Conservation (phyloP, 1,140 invertebrate species). For the Oppia nitens region DNA sequence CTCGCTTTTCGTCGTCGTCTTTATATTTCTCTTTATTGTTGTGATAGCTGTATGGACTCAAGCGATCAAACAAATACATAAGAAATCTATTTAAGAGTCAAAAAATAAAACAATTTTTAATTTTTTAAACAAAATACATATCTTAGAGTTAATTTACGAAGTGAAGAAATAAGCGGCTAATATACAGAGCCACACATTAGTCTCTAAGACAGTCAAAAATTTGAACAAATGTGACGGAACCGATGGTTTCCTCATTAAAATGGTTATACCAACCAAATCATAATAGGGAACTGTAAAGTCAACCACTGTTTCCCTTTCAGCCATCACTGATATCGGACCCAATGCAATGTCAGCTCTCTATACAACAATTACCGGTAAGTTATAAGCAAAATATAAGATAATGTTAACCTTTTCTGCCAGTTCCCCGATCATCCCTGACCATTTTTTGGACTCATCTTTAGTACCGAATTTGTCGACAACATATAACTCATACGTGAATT, state of each 20-base stretch:
- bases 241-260: constrained; percentile 66
- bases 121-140: no score
- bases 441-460: constrained; percentile 42
- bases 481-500: constrained; percentile 75
- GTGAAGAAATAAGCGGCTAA: constrained; percentile 87
- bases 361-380: constrained; percentile 2
- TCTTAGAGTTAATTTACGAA: constrained; percentile 34
- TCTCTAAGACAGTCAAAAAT: constrained; percentile 87
- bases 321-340: constrained; percentile 74
- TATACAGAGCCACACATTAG: constrained; percentile 90
- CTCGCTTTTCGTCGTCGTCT: constrained; percentile 78
- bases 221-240: constrained; percentile 76
- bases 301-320: constrained; percentile 79
- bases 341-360: constrained; percentile 70
- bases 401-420: constrained; percentile 55
- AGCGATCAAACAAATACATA: constrained; percentile 87
- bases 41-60: constrained; percentile 56
- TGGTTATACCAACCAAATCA: constrained; percentile 81
- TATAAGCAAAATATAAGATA: background rate
- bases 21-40: constrained; percentile 85
- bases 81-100: constrained; percentile 76
- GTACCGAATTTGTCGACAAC: constrained; percentile 60
- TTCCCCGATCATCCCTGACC: constrained; percentile 83
- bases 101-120: background rate
- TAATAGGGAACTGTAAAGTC: constrained; percentile 92